Base-by-base conservation (phyloP, 2,113 vertebrate species). In the Engraulis encrasicolus region DNA sequence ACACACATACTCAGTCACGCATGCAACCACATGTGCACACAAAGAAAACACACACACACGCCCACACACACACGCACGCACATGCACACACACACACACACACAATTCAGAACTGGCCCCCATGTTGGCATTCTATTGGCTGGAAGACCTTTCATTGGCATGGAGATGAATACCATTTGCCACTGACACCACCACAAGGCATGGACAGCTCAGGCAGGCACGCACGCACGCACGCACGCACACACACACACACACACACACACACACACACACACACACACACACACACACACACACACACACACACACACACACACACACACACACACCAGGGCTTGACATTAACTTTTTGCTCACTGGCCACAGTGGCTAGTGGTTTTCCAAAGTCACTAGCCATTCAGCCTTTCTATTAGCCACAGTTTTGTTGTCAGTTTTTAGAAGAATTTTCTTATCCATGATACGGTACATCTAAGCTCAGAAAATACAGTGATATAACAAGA, bases 161-260 rank as follows among this genome's bases (percentile, higher is more conserved):
- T 84, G 85, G 81, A 88, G n/a, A n/a, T n/a, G n/a, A 86, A 88
- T 82, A 52, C 66, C 87, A 82, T 79, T 85, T 27, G 23, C 37
- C 78, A 45, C 40, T 81, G 79, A 85, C 80, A 58, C 50, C 49
- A 3, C 27, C n/a, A 71, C 80, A 14, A 78, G 34, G 45, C n/a
- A 18, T 31, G 36, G 71, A 15, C 38, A 15, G 49, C 19, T 31
- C 23, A 80, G 45, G 78, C 78, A 79, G 78, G 37, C 54, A 38
- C 23, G 84, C 78, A 81, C 81, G 78, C 38, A 81, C n/a, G 34
- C 58, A 61, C n/a, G 54, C 58, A 81, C 52, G 17, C 61, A 52
- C 61, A 78, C 85, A 3, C 40, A 45, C 40, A n/a, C 58, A 81
- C 52, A 18, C 61, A 40, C 78, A 78, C 85, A 7, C 23, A 15